A percentile compares a stretch with the other conserved stretches of the same genome.
These are phyloP conservation scores for Drosophila buzzatii DNA, from an alignment of 2,888 invertebrate species.

Conservation along the genomic window DNA sequence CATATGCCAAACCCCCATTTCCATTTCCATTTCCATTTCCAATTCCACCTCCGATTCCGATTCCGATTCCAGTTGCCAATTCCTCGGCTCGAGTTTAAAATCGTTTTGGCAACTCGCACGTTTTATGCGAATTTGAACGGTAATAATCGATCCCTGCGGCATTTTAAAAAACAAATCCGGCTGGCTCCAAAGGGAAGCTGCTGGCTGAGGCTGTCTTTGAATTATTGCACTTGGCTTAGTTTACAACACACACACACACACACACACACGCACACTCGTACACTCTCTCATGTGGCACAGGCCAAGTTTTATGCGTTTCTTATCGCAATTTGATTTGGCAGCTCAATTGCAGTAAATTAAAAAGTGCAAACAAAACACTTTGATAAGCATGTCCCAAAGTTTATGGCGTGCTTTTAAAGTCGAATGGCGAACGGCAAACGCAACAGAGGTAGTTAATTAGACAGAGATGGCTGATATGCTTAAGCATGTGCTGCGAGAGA, in stretches of 20 bases:
- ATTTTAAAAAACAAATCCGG: slow-evolving; percentile 85
- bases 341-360: slow-evolving; percentile 79
- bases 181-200: slow-evolving; percentile 11
- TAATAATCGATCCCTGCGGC: slow-evolving; percentile 86
- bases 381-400: slow-evolving; percentile 63
- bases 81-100: slow-evolving; percentile 65
- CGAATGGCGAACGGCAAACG: background rate
- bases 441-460: slow-evolving; percentile 47
- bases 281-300: slow-evolving; percentile 16
- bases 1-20: slow-evolving; percentile 35
- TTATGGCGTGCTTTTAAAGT: slow-evolving; percentile 67
- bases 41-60: background rate
- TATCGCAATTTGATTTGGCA: slow-evolving; percentile 75
- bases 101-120: slow-evolving; percentile 83
- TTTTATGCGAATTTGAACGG: slow-evolving; percentile 85
- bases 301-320: slow-evolving; percentile 68
- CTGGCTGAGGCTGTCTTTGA: slow-evolving; percentile 40
- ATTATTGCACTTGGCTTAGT: slow-evolving; percentile 68
- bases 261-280: slow-evolving; percentile 44
- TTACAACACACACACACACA: slow-evolving; percentile 49
- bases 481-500: background rate
- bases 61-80: slow-evolving; percentile 12
- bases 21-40: slow-evolving; percentile 17
- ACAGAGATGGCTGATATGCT: slow-evolving; percentile 39
- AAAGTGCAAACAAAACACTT: slow-evolving; percentile 83